Percentiles rank a stretch among this genome's conserved stretches.
Conservation (phyloP, 2,888 invertebrate genomes). For the Orthosia gracilis region DNA sequence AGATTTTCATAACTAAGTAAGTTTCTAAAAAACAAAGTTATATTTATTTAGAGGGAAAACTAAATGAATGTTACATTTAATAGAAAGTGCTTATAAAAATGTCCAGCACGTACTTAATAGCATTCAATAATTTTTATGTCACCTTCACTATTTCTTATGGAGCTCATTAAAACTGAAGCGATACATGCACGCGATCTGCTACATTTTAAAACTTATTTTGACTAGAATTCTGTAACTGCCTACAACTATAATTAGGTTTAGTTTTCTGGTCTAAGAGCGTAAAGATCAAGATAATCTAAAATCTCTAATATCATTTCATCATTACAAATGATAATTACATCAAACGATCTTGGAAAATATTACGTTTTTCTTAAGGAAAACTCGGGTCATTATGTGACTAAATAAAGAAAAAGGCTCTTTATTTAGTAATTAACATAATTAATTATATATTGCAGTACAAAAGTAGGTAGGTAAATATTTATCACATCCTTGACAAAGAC, state of each 20-base stretch:
- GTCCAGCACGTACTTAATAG: constrained; percentile 29
- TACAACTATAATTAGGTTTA: background rate
- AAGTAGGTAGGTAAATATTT: background rate
- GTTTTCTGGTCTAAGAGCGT: no score
- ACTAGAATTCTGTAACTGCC: background rate
- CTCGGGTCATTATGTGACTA: no score
- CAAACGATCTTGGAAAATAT: background rate
- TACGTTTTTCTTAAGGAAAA: no score
- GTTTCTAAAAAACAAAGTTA: background rate
- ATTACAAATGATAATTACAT: no score
- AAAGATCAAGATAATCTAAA: background rate
- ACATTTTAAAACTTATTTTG: constrained; percentile 27
- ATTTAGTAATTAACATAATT: no score
- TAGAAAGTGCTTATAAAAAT: constrained; percentile 32
- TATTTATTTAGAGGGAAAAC: constrained; percentile 4
- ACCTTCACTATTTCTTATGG: constrained; percentile 38
- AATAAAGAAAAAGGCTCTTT: no score
- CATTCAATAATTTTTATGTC: constrained; percentile 43
- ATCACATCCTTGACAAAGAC: background rate
- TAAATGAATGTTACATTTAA: constrained; percentile 37
- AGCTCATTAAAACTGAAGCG: constrained; percentile 51
- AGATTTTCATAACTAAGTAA: no score
- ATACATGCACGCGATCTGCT: constrained; percentile 43
- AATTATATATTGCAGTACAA: background rate
- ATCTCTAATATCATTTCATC: background rate